These are phyloP conservation scores for Thymelicus sylvestris DNA, from an alignment of 2,888 invertebrate species.

Conservation along the genomic window DNA sequence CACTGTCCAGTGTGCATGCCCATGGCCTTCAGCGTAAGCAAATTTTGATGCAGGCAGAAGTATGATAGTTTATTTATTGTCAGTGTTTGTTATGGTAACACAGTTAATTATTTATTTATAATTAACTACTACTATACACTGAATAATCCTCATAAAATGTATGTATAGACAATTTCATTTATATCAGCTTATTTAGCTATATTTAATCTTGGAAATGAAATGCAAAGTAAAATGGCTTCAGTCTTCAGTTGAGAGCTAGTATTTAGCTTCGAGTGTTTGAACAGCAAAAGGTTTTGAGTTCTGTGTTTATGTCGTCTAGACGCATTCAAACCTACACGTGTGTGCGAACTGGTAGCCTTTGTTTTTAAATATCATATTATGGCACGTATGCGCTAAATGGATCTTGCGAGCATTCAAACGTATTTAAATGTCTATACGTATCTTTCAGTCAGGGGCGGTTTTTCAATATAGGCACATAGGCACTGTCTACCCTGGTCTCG, in stretches of 20 bases:
- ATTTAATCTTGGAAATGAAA: not conserved
- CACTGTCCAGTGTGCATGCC: too few species aligned
- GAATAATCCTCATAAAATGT: not conserved
- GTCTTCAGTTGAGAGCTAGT: conserved; percentile 2
- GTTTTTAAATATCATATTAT: conserved; percentile 29
- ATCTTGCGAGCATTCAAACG: not conserved
- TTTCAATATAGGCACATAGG: too few species aligned
- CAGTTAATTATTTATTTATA: too few species aligned
- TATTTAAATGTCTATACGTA: not conserved
- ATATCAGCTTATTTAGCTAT: too few species aligned
- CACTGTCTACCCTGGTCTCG: too few species aligned
- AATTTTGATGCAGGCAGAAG: too few species aligned
- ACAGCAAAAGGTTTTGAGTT: conserved; percentile 24
- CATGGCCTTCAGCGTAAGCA: too few species aligned
- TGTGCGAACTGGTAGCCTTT: conserved; percentile 14
- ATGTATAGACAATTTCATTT: not conserved
- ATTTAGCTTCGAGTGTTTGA: conserved; percentile 17
- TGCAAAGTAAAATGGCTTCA: not conserved
- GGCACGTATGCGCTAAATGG: conserved; percentile 10
- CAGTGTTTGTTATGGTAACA: too few species aligned
- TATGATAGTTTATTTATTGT: too few species aligned
- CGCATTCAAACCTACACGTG: conserved; percentile 17
- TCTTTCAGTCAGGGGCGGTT: too few species aligned
- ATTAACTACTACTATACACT: too few species aligned
- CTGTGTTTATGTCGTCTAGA: conserved; percentile 31